Percentiles rank a stretch among this genome's conserved stretches.
Evolutionary conservation across 2,113 vertebrate species (phyloP).

Genomic region (Orycteropus afer): DNA sequence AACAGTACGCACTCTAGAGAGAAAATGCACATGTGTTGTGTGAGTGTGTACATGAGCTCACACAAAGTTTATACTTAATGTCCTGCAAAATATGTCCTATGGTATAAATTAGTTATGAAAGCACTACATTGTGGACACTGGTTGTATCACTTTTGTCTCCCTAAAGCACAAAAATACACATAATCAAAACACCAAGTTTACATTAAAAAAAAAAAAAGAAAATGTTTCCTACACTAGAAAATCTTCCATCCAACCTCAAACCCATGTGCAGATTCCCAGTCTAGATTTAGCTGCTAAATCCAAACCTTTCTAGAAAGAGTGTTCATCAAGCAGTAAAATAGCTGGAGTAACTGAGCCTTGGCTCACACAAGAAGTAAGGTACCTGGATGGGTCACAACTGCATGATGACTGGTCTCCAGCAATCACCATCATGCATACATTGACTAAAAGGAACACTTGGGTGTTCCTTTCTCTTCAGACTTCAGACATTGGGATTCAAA

Average conservation of each 20-base stretch:
- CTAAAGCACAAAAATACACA: slow-evolving; percentile 25
- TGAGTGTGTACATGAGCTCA: not conserved
- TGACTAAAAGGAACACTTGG: not conserved
- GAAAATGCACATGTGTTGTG: not conserved
- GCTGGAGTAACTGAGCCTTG: not conserved
- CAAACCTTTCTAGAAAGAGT: not conserved
- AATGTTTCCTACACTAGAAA: not conserved
- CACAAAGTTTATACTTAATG: not conserved
- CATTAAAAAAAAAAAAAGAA: not conserved
- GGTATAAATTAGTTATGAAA: not conserved
- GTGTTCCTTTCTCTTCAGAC: not conserved
- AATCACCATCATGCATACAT: not conserved
- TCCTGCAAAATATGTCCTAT: not conserved
- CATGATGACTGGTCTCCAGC: not conserved
- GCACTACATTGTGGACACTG: not conserved
- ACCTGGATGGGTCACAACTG: not conserved
- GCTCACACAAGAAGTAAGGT: not conserved
- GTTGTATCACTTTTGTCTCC: not conserved
- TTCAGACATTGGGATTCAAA: not conserved
- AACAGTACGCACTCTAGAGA: not conserved
- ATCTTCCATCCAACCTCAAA: not conserved
- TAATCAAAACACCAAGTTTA: slow-evolving; percentile 1
- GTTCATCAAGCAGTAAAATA: not conserved
- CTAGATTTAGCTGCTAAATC: not conserved
- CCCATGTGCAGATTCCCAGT: not conserved